Percentiles rank a stretch among this genome's conserved stretches.
Conservation (phyloP, 2,113 vertebrate species). For the Chauna torquata region DNA sequence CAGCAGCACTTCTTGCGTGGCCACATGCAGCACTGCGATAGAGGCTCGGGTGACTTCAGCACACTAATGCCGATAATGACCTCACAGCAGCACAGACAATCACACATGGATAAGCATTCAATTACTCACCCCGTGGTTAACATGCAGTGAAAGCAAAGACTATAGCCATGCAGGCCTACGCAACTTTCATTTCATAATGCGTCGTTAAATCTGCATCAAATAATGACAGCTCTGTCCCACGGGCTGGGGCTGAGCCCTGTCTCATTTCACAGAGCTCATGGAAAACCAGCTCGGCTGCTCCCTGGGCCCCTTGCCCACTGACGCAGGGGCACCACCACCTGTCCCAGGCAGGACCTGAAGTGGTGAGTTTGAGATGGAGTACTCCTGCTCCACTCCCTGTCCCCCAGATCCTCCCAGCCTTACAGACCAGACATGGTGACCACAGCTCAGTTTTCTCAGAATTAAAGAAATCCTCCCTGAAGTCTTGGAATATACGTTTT, state of each 20-base stretch:
- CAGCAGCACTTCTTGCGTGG: not conserved
- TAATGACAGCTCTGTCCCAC: constrained; percentile 25
- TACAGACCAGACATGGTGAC: not conserved
- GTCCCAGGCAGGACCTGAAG: not conserved
- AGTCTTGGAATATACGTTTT: not conserved
- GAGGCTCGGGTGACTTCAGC: not conserved
- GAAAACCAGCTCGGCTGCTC: not conserved
- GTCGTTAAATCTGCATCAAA: constrained; percentile 7
- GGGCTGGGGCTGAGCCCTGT: not conserved
- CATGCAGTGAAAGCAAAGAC: not conserved
- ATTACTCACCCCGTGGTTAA: constrained; percentile 29
- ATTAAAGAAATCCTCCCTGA: not conserved
- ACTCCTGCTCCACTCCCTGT: not conserved
- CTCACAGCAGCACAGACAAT: not conserved
- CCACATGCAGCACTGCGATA: not conserved
- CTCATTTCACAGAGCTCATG: not conserved
- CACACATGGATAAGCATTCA: constrained; percentile 20
- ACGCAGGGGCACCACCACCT: not conserved
- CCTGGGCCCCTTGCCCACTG: not conserved
- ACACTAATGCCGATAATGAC: not conserved
- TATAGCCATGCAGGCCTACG: not conserved
- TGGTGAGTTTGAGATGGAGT: not conserved
- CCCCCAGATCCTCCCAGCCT: not conserved
- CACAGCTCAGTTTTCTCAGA: not conserved
- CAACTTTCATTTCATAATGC: not conserved